A percentile compares a stretch with the other conserved stretches of the same genome.
Conservation (phyloP, 2,888 invertebrate species). For the Rotaria magnacalcarata region DNA sequence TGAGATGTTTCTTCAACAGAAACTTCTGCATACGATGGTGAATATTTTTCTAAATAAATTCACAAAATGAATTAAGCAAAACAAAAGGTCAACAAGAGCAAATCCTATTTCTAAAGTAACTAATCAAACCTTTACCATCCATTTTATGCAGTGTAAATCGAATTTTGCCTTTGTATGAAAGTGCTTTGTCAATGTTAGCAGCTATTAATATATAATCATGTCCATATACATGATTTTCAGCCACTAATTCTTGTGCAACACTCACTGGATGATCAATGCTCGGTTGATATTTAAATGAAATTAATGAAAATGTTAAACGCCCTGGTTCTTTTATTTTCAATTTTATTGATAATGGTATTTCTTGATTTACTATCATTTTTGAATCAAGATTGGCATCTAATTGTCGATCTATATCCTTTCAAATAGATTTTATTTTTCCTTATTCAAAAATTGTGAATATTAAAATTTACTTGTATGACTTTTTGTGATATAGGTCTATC, state of each 20-base stretch:
- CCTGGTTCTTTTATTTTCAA: conserved; percentile 34
- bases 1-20: neutral
- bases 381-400: neutral
- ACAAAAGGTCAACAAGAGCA: too few species aligned
- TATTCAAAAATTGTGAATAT: too few species aligned
- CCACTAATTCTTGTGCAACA: conserved; percentile 26
- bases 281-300: conserved; percentile 35
- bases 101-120: too few species aligned
- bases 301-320: conserved; percentile 15
- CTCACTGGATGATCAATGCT: neutral
- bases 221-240: conserved; percentile 32
- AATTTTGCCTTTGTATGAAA: conserved; percentile 4
- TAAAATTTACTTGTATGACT: neutral
- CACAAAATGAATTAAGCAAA: neutral
- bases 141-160: conserved; percentile 28
- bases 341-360: neutral
- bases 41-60: neutral
- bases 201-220: conserved; percentile 28
- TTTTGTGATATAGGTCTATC: neutral
- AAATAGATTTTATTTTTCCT: too few species aligned
- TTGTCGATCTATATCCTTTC: neutral
- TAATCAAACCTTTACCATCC: neutral
- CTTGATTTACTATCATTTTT: neutral
- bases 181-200: conserved; percentile 14
- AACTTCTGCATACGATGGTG: conserved; percentile 16